These are phyloP conservation scores for Zelleria hepariella DNA, from an alignment of 2,888 invertebrate genomes.

Conservation along the genomic window DNA sequence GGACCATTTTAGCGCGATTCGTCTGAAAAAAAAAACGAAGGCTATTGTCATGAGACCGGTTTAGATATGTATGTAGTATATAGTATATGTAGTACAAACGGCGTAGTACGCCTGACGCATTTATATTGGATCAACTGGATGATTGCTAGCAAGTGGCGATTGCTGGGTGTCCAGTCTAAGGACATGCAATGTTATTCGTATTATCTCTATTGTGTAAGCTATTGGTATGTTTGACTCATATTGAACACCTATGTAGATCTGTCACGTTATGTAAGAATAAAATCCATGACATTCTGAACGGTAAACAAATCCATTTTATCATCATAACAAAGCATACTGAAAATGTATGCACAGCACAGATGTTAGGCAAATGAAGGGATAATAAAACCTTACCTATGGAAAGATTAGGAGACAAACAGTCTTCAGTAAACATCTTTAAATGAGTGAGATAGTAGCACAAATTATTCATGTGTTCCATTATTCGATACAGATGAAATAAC, in stretches of 20 bases:
- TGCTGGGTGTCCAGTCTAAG: constrained; percentile 25
- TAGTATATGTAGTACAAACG: not conserved
- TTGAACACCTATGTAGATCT: too few relatives aligned
- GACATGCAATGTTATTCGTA: too few relatives aligned
- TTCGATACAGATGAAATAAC: too few relatives aligned
- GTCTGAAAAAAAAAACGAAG: too few relatives aligned
- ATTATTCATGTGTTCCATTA: not conserved
- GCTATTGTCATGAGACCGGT: not conserved
- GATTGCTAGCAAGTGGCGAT: constrained; percentile 65
- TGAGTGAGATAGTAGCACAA: not conserved
- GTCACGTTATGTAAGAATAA: too few relatives aligned
- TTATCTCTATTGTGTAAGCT: too few relatives aligned
- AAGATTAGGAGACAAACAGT: not conserved
- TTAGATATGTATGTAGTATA: too few relatives aligned
- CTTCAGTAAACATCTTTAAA: too few relatives aligned
- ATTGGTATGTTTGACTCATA: too few relatives aligned
- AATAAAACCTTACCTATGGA: not conserved
- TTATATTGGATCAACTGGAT: constrained; percentile 42
- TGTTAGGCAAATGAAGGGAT: not conserved
- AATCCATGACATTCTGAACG: too few relatives aligned
- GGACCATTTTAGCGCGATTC: constrained; percentile 85
- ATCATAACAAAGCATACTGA: not conserved
- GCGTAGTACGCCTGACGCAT: not conserved
- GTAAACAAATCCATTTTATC: not conserved
- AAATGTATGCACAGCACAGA: not conserved